phyloP scores from a whole-genome alignment of 2,888 invertebrate species.

The Abrostola tripartita region DNA sequence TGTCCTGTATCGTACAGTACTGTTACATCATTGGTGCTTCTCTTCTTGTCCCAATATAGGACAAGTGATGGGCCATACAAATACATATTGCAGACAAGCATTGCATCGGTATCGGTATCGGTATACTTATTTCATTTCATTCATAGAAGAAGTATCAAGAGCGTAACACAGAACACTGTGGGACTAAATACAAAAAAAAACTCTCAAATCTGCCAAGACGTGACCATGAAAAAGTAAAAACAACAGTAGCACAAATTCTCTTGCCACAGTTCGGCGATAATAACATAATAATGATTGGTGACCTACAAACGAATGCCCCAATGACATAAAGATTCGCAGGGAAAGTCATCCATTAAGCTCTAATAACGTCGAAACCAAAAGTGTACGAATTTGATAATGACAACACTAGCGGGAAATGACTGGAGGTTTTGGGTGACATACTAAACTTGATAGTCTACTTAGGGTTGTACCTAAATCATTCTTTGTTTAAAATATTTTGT shows the following conservation, averaged over 20 bases:
- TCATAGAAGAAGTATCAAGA: neutral
- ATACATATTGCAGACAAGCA: no score
- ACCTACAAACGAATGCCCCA: conserved; percentile 53
- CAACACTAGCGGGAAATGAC: conserved; percentile 36
- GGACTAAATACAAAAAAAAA: conserved; percentile 18
- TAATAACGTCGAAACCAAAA: conserved; percentile 54
- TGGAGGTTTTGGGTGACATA: conserved; percentile 24
- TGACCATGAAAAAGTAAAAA: conserved; percentile 21
- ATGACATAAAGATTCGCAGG: conserved; percentile 59
- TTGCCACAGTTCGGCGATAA: conserved; percentile 46
- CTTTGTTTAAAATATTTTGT: no score
- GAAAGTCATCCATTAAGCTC: conserved; percentile 55
- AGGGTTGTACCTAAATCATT: conserved; percentile 7
- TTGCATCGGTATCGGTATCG: no score
- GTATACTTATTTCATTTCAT: neutral
- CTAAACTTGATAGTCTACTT: conserved; percentile 7
- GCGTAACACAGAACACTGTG: conserved; percentile 7
- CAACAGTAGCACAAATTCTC: conserved; percentile 15
- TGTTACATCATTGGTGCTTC: no score
- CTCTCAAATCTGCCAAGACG: conserved; percentile 28
- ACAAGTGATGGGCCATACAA: no score
- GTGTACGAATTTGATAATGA: conserved; percentile 56
- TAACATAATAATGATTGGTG: conserved; percentile 55
- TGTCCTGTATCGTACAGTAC: no score
- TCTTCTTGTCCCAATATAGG: no score